Evolutionary conservation across 2,888 invertebrate genomes (phyloP).

Genomic region (Leistus spinibarbis): DNA sequence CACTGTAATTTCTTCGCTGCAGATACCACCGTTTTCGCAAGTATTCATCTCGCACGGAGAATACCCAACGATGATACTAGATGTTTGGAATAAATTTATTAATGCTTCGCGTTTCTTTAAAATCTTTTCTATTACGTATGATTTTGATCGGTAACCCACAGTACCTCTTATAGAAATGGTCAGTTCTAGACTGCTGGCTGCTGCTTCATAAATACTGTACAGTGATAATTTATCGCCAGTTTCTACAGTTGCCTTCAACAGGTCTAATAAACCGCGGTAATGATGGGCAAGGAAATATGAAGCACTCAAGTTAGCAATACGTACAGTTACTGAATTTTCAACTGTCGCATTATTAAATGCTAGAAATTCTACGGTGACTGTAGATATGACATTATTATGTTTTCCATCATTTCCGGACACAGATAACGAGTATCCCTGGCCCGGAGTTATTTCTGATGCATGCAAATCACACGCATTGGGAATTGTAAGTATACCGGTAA

Average conservation of each 20-base stretch:
- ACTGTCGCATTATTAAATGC: constrained; percentile 82
- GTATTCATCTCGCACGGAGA: constrained; percentile 75
- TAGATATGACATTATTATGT: constrained; percentile 85
- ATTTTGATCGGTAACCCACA: constrained; percentile 67
- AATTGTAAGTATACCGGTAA: constrained; percentile 69
- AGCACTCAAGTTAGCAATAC: constrained; percentile 75
- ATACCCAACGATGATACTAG: constrained; percentile 71
- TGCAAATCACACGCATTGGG: constrained; percentile 80
- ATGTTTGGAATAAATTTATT: constrained; percentile 65
- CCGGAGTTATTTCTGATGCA: constrained; percentile 73
- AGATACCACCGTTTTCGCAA: constrained; percentile 80
- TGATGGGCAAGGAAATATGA: constrained; percentile 76
- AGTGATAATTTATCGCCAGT: constrained; percentile 69
- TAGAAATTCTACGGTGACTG: constrained; percentile 81
- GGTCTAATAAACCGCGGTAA: constrained; percentile 75
- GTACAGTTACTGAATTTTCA: constrained; percentile 79
- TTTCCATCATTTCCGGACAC: constrained; percentile 90
- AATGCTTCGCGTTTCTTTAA: constrained; percentile 70
- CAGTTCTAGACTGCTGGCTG: constrained; percentile 67
- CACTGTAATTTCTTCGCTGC: constrained; percentile 73
- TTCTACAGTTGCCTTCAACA: constrained; percentile 70
- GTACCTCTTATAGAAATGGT: constrained; percentile 70
- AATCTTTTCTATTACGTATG: constrained; percentile 69
- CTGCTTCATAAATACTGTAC: constrained; percentile 75
- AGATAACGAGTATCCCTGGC: constrained; percentile 76